Evolutionary conservation across 2,888 invertebrate genomes (phyloP).

Genomic region (Dusona sp.): DNA sequence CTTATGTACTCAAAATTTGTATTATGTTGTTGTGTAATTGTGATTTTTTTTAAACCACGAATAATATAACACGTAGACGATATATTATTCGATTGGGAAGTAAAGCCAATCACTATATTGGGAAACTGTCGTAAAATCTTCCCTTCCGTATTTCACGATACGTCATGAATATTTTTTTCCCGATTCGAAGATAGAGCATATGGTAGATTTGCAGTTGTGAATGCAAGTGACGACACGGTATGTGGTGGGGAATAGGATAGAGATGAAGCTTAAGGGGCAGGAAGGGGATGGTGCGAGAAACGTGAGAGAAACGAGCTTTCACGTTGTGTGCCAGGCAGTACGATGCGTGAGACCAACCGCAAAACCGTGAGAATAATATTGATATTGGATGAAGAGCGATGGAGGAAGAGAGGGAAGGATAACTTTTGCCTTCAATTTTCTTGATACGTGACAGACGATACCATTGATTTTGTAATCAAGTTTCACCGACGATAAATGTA

Average conservation of each 20-base stretch:
- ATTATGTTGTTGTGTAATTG: not conserved
- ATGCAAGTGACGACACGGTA: conserved; percentile 37
- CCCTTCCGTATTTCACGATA: conserved; percentile 10
- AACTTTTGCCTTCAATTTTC: conserved; percentile 37
- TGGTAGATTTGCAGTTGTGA: conserved; percentile 37
- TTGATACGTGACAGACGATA: conserved; percentile 31
- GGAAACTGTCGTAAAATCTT: conserved; percentile 34
- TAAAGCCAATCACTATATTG: not conserved
- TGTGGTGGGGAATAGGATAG: not conserved
- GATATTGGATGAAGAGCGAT: conserved; percentile 31
- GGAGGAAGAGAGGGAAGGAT: conserved; percentile 16
- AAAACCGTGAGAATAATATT: conserved; percentile 55
- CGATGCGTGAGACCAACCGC: conserved; percentile 63
- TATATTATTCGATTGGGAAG: not conserved
- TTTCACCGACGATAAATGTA: conserved; percentile 36
- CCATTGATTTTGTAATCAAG: conserved; percentile 14
- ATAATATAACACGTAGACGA: not conserved
- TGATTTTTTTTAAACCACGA: too few species aligned
- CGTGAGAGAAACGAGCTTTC: conserved; percentile 52
- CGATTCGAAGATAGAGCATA: conserved; percentile 30
- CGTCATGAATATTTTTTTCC: conserved; percentile 55
- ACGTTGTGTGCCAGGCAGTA: conserved; percentile 56
- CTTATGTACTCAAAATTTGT: not conserved
- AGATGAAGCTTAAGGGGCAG: not conserved
- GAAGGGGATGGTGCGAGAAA: not conserved